Evolutionary conservation across 2,113 vertebrate species (phyloP).

Genomic region (Ginglymostoma cirratum): DNA sequence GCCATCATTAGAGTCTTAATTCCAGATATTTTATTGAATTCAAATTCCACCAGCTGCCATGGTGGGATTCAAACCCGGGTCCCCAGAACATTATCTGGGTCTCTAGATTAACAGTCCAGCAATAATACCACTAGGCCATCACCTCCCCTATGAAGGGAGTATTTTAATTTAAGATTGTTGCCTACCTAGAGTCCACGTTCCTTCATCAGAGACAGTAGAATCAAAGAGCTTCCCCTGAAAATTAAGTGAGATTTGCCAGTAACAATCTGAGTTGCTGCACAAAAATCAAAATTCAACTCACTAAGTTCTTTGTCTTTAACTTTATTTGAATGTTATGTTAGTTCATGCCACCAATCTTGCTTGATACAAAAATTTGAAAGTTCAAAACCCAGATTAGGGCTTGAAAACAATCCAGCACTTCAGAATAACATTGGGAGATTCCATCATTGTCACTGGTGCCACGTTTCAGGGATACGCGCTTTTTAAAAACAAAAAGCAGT

Average conservation of each 20-base stretch:
- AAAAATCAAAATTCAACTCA: neutral
- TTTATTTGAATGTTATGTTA: neutral
- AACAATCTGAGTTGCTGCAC: neutral
- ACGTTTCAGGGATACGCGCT: neutral
- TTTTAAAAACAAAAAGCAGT: neutral
- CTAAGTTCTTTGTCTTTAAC: neutral
- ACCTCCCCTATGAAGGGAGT: neutral
- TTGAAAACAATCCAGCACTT: neutral
- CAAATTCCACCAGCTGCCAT: no score
- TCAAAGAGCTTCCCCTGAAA: slow-evolving; percentile 83
- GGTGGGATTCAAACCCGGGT: no score
- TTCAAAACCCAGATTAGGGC: neutral
- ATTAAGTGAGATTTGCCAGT: slow-evolving; percentile 28
- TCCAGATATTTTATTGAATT: no score
- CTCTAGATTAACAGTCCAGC: no score
- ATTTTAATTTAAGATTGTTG: neutral
- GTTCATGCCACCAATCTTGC: neutral
- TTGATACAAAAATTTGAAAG: neutral
- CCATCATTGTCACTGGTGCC: neutral
- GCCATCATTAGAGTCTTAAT: no score
- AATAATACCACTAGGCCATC: no score
- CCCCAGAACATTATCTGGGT: no score
- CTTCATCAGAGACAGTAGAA: slow-evolving; percentile 82
- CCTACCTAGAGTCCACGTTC: slow-evolving; percentile 89
- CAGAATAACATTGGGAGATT: neutral